Percentiles rank a stretch among this genome's conserved stretches.
These are phyloP conservation scores for Bruchidius siliquastri DNA, from an alignment of 2,888 invertebrate genomes.

Conservation along the genomic window DNA sequence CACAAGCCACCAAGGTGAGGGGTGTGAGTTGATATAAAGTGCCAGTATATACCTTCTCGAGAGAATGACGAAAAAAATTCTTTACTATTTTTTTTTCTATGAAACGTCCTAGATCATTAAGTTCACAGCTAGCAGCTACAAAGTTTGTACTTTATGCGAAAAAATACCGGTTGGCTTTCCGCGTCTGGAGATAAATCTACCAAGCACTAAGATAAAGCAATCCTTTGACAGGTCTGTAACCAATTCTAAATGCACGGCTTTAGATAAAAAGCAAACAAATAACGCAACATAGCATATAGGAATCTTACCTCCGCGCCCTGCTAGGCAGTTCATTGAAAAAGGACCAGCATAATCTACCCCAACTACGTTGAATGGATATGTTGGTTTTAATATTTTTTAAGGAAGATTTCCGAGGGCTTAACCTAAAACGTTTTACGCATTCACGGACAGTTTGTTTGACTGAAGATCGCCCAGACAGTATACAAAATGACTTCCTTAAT, in stretches of 20 bases:
- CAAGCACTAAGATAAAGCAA: conserved; percentile 22
- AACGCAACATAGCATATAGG: conserved; percentile 16
- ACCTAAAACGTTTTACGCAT: conserved; percentile 19
- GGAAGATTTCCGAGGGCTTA: conserved; percentile 17
- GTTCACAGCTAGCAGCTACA: conserved; percentile 13
- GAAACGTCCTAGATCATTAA: conserved; percentile 4
- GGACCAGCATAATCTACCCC: conserved; percentile 19
- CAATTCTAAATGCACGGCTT: conserved; percentile 29
- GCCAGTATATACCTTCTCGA: conserved; percentile 11
- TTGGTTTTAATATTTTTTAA: conserved; percentile 8
- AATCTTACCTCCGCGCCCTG: conserved; percentile 7
- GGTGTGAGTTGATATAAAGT: conserved; percentile 16
- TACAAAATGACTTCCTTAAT: conserved; percentile 24
- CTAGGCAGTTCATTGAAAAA: conserved; percentile 10
- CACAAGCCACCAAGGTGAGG: conserved; percentile 22
- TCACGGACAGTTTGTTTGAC: conserved; percentile 15
- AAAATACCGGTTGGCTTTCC: conserved; percentile 21
- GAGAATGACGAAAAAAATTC: not conserved
- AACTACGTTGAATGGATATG: conserved; percentile 17
- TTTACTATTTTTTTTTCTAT: conserved; percentile 4
- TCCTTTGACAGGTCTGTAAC: conserved; percentile 23
- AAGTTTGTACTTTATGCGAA: conserved; percentile 29
- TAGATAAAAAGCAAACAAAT: conserved; percentile 16
- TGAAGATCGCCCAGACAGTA: conserved; percentile 17
- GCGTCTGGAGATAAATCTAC: conserved; percentile 26